Evolutionary conservation across 2,888 invertebrate species (phyloP), one percentile per base, ranked within the genome.

Genomic region (Galeruca laticollis): DNA sequence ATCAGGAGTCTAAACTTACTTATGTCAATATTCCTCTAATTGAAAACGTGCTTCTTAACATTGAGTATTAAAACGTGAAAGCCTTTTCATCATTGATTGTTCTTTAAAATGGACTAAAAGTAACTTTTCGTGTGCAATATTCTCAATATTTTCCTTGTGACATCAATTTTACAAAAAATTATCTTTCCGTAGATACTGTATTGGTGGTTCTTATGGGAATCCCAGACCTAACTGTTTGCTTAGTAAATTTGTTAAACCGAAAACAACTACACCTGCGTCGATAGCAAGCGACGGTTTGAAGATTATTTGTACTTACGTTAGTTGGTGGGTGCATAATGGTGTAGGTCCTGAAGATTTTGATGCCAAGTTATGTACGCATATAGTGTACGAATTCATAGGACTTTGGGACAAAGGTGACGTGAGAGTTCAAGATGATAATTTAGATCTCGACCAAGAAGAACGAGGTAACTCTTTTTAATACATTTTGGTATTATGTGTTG

Each of bases 241-340:
- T 2, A 26, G n/a, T 11, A 62, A 47, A 11, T 33, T 37, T n/a
- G 26, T 13, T 11, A 49, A 59, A 52, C 54, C 49, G 0, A 33
- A 31, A 13, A 68, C 64, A n/a, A 57, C 67, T n/a, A 13, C 69
- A 20, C 15, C 31, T 56, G 13, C 72, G 2, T 4, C 65, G 2
- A 40, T 43, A 5, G 21, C 35, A 52, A 26, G 26, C 10, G 61
- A 68, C 59, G 69, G 59, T 11, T 18, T 26, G 9, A 79, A 79
- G 59, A 75, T 81, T 0, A 69, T 80, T 43, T 80, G 81, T 60
- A 79, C 78, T 35, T 81, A 80, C 60, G 77, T 73, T 1, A 79
- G 78, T 37, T 80, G 77, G 78, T 72, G 70, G 21, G 71, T 76
- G 0, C 71, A 72, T 40, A 72, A 75, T 10, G 75, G 74, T 6